Evolutionary conservation across 2,888 invertebrate species (phyloP), one percentile per base, ranked within the genome.

Genomic region (Drosophila nr. perissopoda): DNA sequence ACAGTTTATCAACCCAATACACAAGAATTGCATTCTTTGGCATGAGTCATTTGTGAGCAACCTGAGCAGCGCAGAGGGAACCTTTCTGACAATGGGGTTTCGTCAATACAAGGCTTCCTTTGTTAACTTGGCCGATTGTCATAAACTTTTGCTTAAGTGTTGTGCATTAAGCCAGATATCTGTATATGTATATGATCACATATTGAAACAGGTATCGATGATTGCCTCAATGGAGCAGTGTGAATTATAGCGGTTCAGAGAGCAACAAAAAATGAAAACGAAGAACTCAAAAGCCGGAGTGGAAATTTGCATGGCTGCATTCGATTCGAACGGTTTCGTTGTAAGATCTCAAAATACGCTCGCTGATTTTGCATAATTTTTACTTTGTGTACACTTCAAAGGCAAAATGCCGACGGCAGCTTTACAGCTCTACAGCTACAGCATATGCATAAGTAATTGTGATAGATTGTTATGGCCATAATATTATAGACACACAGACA

Each of bases 81-180:
- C 69, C 78, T 64, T 75, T 75, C 53, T 51, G 45, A 38, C 38
- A n/a, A 38, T n/a, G 34, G 31, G 21, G 25, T 18, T 31, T 27
- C 58, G 29, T 63, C 49, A 49, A 77, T 53, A 70, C 64, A 71
- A 56, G 64, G 71, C 53, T 63, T 40, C 60, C 72, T 77, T 74
- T 74, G 78, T 78, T 63, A 42, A 54, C 36, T n/a, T 57, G 18
- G 57, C 25, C n/a, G 64, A 78, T 78, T 78, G 78, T 78, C 72
- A 78, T 78, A 78, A 80, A 80, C 52, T 79, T 79, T n/a, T 72
- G 80, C 61, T 71, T 80, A 80, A 80, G 72, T 80, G 80, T 75
- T 77, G 67, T 74, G 71, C 74, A 77, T 77, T 74, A 73, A 77
- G 73, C 45, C 62, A 13, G 42, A 69, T 53, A 38, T 69, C 51